These are phyloP conservation scores for Thomomys bottae DNA, from an alignment of 2,113 vertebrate genomes.

Conservation along the genomic window DNA sequence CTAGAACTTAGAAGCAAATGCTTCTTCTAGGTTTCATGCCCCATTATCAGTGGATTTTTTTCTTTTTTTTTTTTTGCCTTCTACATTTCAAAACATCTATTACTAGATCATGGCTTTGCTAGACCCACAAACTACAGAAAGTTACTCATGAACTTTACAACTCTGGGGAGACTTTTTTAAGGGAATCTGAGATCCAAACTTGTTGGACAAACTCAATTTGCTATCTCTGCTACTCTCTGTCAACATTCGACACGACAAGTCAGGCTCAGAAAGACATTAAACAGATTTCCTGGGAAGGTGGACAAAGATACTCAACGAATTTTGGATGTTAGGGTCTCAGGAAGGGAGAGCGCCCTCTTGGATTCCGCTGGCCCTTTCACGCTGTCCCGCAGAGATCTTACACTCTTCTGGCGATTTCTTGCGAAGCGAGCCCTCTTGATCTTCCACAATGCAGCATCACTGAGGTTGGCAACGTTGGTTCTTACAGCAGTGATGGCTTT, in stretches of 20 bases:
- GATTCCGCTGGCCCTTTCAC: slow-evolving; percentile 93
- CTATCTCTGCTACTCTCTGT: neutral
- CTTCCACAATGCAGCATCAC: slow-evolving; percentile 98
- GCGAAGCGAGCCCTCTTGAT: slow-evolving; percentile 98
- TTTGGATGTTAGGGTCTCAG: slow-evolving; percentile 95
- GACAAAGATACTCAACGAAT: slow-evolving; percentile 92
- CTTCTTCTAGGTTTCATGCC: neutral
- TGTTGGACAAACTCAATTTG: neutral
- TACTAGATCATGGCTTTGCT: neutral
- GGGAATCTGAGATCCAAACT: slow-evolving; percentile 54
- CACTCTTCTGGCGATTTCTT: slow-evolving; percentile 98
- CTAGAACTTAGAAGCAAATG: neutral
- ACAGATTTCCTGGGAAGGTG: slow-evolving; percentile 41
- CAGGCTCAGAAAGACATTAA: slow-evolving; percentile 70
- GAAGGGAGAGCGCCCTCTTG: slow-evolving; percentile 96
- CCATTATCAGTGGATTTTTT: neutral
- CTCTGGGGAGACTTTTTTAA: slow-evolving; percentile 37
- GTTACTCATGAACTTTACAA: neutral
- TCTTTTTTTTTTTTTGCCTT: neutral
- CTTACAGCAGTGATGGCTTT: slow-evolving; percentile 98
- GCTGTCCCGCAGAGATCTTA: slow-evolving; percentile 96
- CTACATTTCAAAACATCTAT: neutral
- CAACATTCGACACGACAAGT: slow-evolving; percentile 62
- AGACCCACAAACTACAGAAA: neutral
- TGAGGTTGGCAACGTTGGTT: slow-evolving; percentile 98